Conservation (phyloP, 2,113 vertebrate species). For the Tenrec ecaudatus region DNA sequence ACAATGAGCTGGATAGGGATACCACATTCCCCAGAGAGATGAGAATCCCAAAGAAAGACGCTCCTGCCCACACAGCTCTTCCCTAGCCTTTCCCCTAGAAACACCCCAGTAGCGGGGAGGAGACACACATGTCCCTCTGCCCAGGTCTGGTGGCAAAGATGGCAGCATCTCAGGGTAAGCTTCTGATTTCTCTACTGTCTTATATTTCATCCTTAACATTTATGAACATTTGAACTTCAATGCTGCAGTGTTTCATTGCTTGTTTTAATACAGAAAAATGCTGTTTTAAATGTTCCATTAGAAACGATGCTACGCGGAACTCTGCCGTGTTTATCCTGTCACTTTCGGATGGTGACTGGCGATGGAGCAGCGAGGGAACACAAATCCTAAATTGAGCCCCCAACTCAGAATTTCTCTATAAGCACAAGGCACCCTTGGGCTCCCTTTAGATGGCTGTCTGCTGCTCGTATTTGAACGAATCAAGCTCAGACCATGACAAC, state of each 20-base stretch:
- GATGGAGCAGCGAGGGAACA: neutral
- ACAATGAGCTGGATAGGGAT: neutral
- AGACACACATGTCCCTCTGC: neutral
- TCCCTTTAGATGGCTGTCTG: neutral
- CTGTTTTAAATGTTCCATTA: neutral
- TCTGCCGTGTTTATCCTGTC: neutral
- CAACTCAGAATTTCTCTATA: neutral
- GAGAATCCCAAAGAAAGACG: neutral
- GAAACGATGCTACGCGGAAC: neutral
- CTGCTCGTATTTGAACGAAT: constrained; percentile 5
- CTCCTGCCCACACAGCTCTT: neutral
- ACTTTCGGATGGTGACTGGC: neutral
- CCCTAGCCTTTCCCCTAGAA: neutral
- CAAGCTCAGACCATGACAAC: constrained; percentile 7
- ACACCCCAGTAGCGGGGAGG: neutral
- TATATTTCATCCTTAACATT: neutral
- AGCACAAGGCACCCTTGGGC: neutral
- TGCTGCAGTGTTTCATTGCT: neutral
- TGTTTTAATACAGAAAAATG: neutral
- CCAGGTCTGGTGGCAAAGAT: neutral
- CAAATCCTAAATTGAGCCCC: neutral
- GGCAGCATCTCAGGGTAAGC: neutral
- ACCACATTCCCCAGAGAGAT: neutral
- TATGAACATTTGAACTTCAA: neutral
- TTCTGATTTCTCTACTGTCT: neutral